Evolutionary conservation across 2,888 invertebrate genomes (phyloP).

Genomic region (Oscheius onirici): DNA sequence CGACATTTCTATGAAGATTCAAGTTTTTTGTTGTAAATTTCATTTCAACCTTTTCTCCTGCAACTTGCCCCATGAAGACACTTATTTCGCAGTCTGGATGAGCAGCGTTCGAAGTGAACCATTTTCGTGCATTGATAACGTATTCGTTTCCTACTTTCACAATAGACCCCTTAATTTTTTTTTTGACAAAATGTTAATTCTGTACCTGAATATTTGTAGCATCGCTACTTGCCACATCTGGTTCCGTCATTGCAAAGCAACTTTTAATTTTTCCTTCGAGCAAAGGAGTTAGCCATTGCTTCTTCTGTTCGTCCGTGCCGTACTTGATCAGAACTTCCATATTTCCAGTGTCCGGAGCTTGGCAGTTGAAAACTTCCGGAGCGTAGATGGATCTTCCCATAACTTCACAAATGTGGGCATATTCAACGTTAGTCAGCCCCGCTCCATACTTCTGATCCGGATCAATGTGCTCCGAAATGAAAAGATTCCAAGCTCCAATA

Average conservation of each 20-base stretch:
- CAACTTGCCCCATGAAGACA: conserved; percentile 75
- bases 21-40: neutral
- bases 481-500: conserved; percentile 74
- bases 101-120: conserved; percentile 75
- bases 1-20: conserved; percentile 56
- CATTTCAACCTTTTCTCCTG: conserved; percentile 39
- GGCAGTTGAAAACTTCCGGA: conserved; percentile 75
- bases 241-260: conserved; percentile 74
- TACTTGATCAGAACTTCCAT: conserved; percentile 75
- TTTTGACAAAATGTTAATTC: neutral
- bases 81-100: conserved; percentile 73
- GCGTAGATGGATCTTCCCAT: conserved; percentile 73
- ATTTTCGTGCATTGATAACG: conserved; percentile 74
- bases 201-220: conserved; percentile 74
- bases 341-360: conserved; percentile 75
- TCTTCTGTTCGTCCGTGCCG: conserved; percentile 73
- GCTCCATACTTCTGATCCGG: conserved; percentile 64
- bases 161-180: conserved; percentile 72
- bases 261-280: conserved; percentile 73
- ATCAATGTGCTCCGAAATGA: conserved; percentile 73
- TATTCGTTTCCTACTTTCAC: conserved; percentile 72
- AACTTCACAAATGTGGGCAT: conserved; percentile 74
- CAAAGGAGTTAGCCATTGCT: conserved; percentile 66
- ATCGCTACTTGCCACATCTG: conserved; percentile 73
- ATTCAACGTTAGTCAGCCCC: conserved; percentile 74